These are phyloP conservation scores for Martes martes DNA, from an alignment of 2,113 vertebrate species.

Conservation along the genomic window DNA sequence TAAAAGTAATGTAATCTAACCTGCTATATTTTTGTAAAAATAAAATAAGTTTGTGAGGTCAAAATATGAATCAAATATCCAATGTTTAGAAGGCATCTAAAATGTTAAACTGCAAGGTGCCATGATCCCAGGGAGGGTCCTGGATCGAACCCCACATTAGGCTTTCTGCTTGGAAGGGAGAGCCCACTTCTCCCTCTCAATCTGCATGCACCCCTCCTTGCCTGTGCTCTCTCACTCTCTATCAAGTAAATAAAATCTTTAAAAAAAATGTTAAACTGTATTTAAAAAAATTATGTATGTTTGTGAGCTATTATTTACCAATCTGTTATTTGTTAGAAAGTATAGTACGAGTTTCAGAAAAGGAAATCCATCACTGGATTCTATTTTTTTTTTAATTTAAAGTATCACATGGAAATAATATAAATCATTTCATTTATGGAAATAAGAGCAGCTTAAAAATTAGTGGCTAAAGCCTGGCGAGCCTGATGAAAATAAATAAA, in stretches of 20 bases:
- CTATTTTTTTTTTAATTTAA: not conserved
- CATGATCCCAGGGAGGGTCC: not conserved
- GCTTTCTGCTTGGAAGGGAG: not conserved
- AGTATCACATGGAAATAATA: not conserved
- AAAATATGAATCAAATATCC: not conserved
- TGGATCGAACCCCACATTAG: not conserved
- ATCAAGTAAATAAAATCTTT: not conserved
- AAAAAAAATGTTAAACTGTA: not conserved
- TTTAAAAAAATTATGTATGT: not conserved
- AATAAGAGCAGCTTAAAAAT: not conserved
- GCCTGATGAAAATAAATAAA: not conserved
- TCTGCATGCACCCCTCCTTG: not conserved
- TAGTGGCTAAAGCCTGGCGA: rapidly evolving
- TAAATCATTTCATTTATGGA: not conserved
- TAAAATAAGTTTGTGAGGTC: not conserved
- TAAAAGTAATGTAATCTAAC: not conserved
- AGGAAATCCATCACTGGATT: not conserved
- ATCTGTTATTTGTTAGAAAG: not conserved
- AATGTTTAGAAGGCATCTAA: not conserved
- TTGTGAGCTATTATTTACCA: not conserved
- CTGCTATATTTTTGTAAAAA: not conserved
- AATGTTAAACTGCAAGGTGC: not conserved
- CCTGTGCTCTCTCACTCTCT: not conserved
- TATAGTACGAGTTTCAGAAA: not conserved
- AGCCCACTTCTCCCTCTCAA: not conserved